Base-by-base conservation (phyloP, 2,797 vertebrate species). In the Adelosebastes latens region DNA sequence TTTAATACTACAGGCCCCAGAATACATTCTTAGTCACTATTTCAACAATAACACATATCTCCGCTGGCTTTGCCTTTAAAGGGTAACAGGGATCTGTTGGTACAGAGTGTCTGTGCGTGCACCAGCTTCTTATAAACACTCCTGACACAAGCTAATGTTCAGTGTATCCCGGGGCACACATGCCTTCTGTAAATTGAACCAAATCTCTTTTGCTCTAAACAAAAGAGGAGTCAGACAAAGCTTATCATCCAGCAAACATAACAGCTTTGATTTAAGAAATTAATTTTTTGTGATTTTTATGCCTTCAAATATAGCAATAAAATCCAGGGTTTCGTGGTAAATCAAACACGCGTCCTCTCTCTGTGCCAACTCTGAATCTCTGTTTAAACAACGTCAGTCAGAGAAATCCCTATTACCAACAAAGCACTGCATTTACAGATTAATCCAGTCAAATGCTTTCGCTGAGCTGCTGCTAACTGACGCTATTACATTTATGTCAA, bases 61-160 rank as follows among this genome's bases (percentile, higher is more conserved):
- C 46, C 1, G 4, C 83, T 74, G 66, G 36, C 77, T 86, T 94
- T 85, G 75, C 92, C 94, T 93, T 94, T 95, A 93, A 94, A 94
- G 90, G 93, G 67, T 78, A 92, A 85, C 63, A 65, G 20, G 32
- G 79, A 85, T 78, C 55, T 86, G 85, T 81, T 85, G 87, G 87
- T 88, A 74, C 86, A 85, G 67, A 71, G 79, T 63, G 88, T 90
- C 87, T 86, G 81, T 82, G 84, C 60, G 67, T 67, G 86, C 60
- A 81, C 76, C 82, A 66, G 76, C 53, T 79, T 90, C 74, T 62
- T 88, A 84, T 94, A 95, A 94, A 95, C 94, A 94, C 87, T 85
- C 72, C 87, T 92, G 93, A 94, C 92, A 92, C 31, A 0, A 74
- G 78, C 42, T 84, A 81, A 86, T 93, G 87, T 90, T 94, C 88